Evolutionary conservation across 2,888 invertebrate species (phyloP).

Genomic region (Parnassius orleans): DNA sequence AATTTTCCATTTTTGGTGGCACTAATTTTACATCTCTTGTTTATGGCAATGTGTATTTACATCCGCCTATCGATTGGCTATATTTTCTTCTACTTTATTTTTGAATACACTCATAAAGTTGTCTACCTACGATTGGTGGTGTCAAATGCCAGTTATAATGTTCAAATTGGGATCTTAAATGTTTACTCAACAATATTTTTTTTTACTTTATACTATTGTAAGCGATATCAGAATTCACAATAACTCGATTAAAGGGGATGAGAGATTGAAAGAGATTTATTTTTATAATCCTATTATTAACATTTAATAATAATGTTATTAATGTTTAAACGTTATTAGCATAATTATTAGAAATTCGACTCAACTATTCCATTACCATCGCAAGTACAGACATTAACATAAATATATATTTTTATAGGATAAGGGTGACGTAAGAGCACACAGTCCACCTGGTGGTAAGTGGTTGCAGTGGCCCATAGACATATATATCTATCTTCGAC

Average conservation of each 20-base stretch:
- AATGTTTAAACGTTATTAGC: no score
- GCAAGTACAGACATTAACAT: no score
- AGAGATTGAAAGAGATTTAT: no score
- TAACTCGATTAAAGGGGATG: background rate
- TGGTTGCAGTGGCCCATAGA: no score
- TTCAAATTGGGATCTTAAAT: constrained; percentile 33
- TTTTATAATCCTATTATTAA: no score
- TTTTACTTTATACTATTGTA: constrained; percentile 2
- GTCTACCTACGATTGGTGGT: constrained; percentile 47
- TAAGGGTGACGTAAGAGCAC: no score
- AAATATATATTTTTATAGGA: no score
- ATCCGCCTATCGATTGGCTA: constrained; percentile 47
- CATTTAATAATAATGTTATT: no score
- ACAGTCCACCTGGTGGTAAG: no score
- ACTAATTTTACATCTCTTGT: constrained; percentile 60
- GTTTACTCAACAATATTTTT: constrained; percentile 4
- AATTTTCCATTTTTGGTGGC: constrained; percentile 64
- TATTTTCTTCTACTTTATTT: constrained; percentile 66
- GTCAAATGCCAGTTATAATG: constrained; percentile 53
- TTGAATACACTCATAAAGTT: constrained; percentile 58
- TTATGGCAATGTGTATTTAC: constrained; percentile 60
- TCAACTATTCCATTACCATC: no score
- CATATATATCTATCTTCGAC: no score
- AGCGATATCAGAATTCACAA: background rate
- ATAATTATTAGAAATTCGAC: no score